phyloP scores from a whole-genome alignment of 2,888 invertebrate species.

The Isotomurus palustris region DNA sequence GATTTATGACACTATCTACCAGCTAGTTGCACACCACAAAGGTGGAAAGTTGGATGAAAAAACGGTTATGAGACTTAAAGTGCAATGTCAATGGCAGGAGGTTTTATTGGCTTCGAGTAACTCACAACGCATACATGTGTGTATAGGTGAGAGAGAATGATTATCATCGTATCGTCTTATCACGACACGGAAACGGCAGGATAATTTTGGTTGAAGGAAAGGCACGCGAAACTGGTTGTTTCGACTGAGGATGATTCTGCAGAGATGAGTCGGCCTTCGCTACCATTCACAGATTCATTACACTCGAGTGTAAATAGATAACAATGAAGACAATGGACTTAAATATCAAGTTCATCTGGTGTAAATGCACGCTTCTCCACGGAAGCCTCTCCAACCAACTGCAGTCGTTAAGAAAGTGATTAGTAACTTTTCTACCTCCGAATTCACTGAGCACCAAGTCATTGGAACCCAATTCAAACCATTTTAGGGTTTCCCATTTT shows the following conservation, averaged over 20 bases:
- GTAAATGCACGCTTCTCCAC: constrained; percentile 6
- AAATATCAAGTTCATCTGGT: constrained; percentile 7
- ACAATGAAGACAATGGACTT: constrained; percentile 4
- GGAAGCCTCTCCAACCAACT: background rate
- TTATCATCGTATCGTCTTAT: constrained; percentile 4
- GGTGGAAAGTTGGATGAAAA: too few relatives aligned
- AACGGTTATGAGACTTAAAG: background rate
- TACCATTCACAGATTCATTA: background rate
- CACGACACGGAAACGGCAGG: constrained; percentile 6
- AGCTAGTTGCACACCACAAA: too few relatives aligned
- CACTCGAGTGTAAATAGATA: background rate
- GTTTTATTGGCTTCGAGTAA: constrained; percentile 3
- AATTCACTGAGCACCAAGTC: background rate
- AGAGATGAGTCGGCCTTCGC: constrained; percentile 1
- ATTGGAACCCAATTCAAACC: background rate
- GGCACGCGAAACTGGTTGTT: constrained; percentile 7
- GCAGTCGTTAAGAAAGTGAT: constrained; percentile 5
- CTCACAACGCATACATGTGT: background rate
- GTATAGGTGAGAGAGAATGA: constrained; percentile 1
- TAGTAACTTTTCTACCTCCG: background rate
- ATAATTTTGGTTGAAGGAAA: constrained; percentile 4
- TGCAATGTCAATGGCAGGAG: constrained; percentile 6
- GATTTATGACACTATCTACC: too few relatives aligned
- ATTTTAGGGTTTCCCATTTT: background rate
- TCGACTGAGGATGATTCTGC: constrained; percentile 1